A percentile compares a stretch with the other conserved stretches of the same genome.
These are phyloP conservation scores for Trididemnum miniatum DNA, from an alignment of 23 tunicate species.

Conservation along the genomic window DNA sequence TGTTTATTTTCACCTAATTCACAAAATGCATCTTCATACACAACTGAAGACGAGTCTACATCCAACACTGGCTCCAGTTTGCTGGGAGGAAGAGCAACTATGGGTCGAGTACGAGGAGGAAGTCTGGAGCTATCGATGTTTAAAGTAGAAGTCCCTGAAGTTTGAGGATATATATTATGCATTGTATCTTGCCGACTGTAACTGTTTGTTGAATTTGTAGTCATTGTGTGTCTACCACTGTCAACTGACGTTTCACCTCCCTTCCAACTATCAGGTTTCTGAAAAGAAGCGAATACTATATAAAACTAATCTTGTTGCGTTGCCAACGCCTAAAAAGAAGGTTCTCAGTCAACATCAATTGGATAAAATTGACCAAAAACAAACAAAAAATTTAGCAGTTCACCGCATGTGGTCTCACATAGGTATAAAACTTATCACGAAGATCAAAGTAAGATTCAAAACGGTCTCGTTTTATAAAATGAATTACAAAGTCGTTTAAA, in stretches of 20 bases:
- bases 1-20: not conserved
- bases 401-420: too few relatives aligned
- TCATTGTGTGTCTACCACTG: slow-evolving; percentile 91
- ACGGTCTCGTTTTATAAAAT: too few relatives aligned
- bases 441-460: too few relatives aligned
- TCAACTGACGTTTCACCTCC: slow-evolving; percentile 71
- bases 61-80: slow-evolving; percentile 52
- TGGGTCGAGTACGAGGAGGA: slow-evolving; percentile 80
- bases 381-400: too few relatives aligned
- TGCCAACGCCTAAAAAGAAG: too few relatives aligned
- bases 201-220: slow-evolving; percentile 76
- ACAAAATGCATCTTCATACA: slow-evolving; percentile 36
- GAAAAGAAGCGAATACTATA: too few relatives aligned
- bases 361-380: too few relatives aligned
- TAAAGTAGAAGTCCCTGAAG: slow-evolving; percentile 2
- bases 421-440: too few relatives aligned
- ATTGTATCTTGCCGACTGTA: slow-evolving; percentile 62
- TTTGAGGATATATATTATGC: slow-evolving; percentile 22
- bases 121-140: slow-evolving; percentile 41
- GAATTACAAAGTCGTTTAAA: too few relatives aligned
- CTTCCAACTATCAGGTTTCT: slow-evolving; percentile 52
- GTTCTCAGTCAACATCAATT: too few relatives aligned
- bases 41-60: slow-evolving; percentile 4
- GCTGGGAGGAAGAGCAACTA: slow-evolving; percentile 72
- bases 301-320: too few relatives aligned